phyloP scores from a whole-genome alignment of 2,888 invertebrate species.

The Aleiodes alternator region DNA sequence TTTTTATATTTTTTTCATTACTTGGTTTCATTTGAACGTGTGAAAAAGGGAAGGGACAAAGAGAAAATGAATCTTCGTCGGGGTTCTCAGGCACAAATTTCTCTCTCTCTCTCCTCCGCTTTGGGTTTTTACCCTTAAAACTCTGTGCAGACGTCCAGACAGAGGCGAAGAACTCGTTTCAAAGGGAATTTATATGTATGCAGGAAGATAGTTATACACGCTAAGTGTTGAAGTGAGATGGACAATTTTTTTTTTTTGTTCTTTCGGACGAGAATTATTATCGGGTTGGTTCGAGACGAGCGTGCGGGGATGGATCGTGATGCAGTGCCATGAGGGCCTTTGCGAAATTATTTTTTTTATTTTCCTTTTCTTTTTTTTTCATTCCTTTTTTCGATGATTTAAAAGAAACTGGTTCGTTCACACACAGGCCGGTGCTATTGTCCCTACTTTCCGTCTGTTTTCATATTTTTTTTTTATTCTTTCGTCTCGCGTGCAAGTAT shows the following conservation, averaged over 20 bases:
- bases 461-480: constrained; percentile 6
- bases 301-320: constrained; percentile 19
- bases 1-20: constrained; percentile 21
- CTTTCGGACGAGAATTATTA: constrained; percentile 12
- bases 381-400: not conserved
- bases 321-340: constrained; percentile 30
- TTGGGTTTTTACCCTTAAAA: constrained; percentile 45
- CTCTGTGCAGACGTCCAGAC: constrained; percentile 61
- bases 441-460: constrained; percentile 21
- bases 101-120: not conserved
- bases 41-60: constrained; percentile 69
- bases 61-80: constrained; percentile 68
- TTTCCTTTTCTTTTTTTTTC: not conserved
- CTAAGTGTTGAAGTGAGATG: constrained; percentile 29
- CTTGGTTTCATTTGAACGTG: constrained; percentile 61
- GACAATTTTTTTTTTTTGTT: constrained; percentile 16
- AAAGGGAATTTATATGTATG: constrained; percentile 60
- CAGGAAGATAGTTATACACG: constrained; percentile 23
- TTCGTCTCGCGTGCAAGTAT: not conserved
- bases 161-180: constrained; percentile 67
- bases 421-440: constrained; percentile 33
- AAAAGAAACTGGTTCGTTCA: constrained; percentile 10
- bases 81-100: constrained; percentile 65
- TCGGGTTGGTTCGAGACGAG: constrained; percentile 17
- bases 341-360: constrained; percentile 14